Evolutionary conservation across 2,113 vertebrate genomes (phyloP).

Genomic region (Sceloporus tristichus): DNA sequence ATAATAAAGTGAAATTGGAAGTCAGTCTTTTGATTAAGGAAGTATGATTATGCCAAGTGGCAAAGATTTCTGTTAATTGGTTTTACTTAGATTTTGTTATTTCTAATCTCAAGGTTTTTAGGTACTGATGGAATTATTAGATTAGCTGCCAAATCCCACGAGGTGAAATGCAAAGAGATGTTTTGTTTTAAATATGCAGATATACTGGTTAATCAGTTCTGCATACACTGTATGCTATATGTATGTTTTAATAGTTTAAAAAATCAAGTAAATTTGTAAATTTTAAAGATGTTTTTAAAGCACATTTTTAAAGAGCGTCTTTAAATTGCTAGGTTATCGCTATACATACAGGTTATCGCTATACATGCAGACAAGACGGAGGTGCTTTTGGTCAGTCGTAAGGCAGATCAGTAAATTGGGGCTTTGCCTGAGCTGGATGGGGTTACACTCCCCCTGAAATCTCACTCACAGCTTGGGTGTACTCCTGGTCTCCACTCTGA

Average conservation of each 20-base stretch:
- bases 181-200: slow-evolving; percentile 39
- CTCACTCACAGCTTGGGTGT: no score
- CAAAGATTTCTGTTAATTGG: slow-evolving; percentile 62
- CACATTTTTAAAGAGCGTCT: not conserved
- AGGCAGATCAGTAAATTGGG: no score
- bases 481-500: no score
- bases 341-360: no score
- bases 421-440: no score
- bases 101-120: slow-evolving; percentile 54
- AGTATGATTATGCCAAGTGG: slow-evolving; percentile 49
- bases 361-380: no score
- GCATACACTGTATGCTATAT: not conserved
- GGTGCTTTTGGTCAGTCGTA: no score
- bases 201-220: slow-evolving; percentile 42
- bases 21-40: slow-evolving; percentile 50
- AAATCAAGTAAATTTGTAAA: not conserved
- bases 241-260: slow-evolving; percentile 4
- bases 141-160: slow-evolving; percentile 37
- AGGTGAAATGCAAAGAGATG: slow-evolving; percentile 52
- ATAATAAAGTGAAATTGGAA: slow-evolving; percentile 33
- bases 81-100: slow-evolving; percentile 51
- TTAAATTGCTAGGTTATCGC: not conserved
- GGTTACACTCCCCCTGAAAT: no score
- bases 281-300: slow-evolving; percentile 7
- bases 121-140: slow-evolving; percentile 66